phyloP scores from a whole-genome alignment of 2,113 vertebrate genomes.

The Ageneiosus marmoratus region DNA sequence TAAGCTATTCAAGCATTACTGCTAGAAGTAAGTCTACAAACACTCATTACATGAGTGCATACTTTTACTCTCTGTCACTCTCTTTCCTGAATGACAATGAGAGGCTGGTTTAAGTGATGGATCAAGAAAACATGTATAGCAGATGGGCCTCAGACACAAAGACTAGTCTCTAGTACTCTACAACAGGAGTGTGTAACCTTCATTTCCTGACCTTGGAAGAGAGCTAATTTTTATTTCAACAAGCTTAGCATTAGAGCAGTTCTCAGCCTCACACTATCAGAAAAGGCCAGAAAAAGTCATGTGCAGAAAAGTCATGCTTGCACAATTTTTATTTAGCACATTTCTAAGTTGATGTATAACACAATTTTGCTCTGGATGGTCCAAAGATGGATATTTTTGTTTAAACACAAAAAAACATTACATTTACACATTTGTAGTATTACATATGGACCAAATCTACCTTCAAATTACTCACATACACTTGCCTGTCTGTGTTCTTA shows the following conservation, averaged over 20 bases:
- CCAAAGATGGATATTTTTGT: background rate
- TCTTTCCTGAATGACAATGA: conserved; percentile 2
- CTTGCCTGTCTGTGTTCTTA: conserved; percentile 56
- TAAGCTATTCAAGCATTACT: background rate
- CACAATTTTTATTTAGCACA: background rate
- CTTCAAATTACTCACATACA: background rate
- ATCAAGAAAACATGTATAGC: conserved; percentile 23
- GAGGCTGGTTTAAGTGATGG: conserved; percentile 28
- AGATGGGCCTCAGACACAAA: conserved; percentile 23
- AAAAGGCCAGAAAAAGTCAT: no score
- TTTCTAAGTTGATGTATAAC: no score
- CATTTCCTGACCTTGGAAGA: conserved; percentile 58
- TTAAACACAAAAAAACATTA: background rate
- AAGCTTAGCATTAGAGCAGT: background rate
- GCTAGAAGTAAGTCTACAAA: background rate
- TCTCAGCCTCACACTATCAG: background rate
- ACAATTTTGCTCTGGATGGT: no score
- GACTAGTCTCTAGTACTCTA: conserved; percentile 10
- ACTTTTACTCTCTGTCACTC: background rate
- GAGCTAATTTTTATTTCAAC: conserved; percentile 56
- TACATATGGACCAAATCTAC: background rate
- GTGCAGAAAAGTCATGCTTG: background rate
- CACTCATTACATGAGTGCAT: background rate
- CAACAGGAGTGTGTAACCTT: conserved; percentile 46
- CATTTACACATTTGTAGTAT: background rate